Evolutionary conservation across 2,888 invertebrate species (phyloP).

Genomic region (Drosophila meridiana): DNA sequence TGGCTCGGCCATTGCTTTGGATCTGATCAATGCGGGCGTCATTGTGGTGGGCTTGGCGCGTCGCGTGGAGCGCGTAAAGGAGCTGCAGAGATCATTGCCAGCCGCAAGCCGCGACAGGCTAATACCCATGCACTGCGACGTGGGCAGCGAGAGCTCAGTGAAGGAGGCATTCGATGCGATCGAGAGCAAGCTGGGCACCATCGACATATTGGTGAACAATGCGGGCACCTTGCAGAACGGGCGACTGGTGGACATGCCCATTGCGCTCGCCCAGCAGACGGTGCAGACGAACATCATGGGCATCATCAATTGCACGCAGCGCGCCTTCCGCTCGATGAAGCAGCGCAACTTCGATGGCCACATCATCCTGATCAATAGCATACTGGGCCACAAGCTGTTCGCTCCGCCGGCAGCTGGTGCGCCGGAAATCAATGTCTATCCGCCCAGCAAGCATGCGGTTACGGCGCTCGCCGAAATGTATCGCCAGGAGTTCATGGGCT

Average conservation of each 20-base stretch:
- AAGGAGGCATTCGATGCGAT: conserved; percentile 86
- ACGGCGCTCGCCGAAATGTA: conserved; percentile 83
- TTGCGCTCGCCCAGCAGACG: conserved; percentile 63
- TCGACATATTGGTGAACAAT: conserved; percentile 87
- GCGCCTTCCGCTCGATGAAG: conserved; percentile 86
- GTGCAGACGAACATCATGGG: conserved; percentile 86
- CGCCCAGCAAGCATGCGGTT: conserved; percentile 82
- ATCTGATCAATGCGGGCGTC: conserved; percentile 86
- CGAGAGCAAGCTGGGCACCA: conserved; percentile 86
- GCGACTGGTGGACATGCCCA: conserved; percentile 63
- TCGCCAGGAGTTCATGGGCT: conserved; percentile 81
- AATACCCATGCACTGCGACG: conserved; percentile 85
- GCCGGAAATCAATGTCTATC: conserved; percentile 77
- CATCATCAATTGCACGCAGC: conserved; percentile 85
- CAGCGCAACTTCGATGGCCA: conserved; percentile 85
- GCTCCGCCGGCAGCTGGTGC: conserved; percentile 18
- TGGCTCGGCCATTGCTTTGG: conserved; percentile 86
- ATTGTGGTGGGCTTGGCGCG: conserved; percentile 87
- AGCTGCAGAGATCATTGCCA: conserved; percentile 61
- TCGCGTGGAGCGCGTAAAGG: conserved; percentile 85
- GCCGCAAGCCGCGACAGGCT: conserved; percentile 64
- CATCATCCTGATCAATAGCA: conserved; percentile 85
- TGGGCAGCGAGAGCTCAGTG: conserved; percentile 86
- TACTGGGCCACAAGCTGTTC: conserved; percentile 79
- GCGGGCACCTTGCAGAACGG: conserved; percentile 85